phyloP scores from a whole-genome alignment of 2,888 invertebrate species.

The Dione juno region DNA sequence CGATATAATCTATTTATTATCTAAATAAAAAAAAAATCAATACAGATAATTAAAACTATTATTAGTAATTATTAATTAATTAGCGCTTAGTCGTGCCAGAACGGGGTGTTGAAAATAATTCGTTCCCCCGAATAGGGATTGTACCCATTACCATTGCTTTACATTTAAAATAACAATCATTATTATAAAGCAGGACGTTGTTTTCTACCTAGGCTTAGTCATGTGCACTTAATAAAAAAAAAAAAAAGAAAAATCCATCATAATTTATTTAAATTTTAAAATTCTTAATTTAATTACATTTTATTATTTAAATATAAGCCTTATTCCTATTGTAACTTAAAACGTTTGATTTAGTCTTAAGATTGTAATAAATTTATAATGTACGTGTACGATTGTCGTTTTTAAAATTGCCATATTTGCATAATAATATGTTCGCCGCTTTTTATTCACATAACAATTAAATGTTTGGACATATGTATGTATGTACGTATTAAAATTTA shows the following conservation, averaged over 20 bases:
- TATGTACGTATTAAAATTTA: slow-evolving; percentile 12
- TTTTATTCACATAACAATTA: background rate
- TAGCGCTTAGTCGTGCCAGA: too few relatives aligned
- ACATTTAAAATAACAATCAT: too few relatives aligned
- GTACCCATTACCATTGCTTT: too few relatives aligned
- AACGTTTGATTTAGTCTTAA: background rate
- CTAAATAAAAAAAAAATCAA: too few relatives aligned
- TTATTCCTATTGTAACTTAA: slow-evolving; percentile 4
- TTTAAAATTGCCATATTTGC: slow-evolving; percentile 18
- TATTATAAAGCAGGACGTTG: too few relatives aligned
- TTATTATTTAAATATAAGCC: background rate
- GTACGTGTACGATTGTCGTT: background rate
- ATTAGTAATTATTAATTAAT: too few relatives aligned
- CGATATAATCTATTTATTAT: too few relatives aligned
- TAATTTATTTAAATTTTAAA: background rate
- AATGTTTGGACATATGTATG: background rate
- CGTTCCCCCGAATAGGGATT: too few relatives aligned
- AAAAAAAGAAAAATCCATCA: background rate
- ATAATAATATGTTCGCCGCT: background rate
- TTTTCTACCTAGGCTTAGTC: background rate
- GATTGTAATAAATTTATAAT: background rate
- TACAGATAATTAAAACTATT: too few relatives aligned
- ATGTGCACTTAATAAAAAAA: slow-evolving; percentile 12
- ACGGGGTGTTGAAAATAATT: too few relatives aligned
- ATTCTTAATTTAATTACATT: background rate